These are phyloP conservation scores for Diorhabda elongata DNA, from an alignment of 1,140 invertebrate genomes.

Conservation along the genomic window DNA sequence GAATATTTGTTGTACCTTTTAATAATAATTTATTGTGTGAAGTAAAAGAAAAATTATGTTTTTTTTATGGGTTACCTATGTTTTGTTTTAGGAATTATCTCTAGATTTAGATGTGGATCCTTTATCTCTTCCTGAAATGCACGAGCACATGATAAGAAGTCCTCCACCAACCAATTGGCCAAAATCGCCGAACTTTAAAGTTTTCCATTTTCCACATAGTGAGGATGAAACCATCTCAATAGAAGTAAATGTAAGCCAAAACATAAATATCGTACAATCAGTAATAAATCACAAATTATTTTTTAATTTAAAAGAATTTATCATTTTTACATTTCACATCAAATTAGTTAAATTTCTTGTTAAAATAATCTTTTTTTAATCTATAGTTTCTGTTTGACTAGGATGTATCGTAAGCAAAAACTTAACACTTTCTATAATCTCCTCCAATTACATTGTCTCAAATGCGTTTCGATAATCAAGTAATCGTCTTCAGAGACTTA, in stretches of 20 bases:
- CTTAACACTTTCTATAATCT: no score
- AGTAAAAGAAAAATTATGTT: background rate
- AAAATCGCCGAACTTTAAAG: constrained; percentile 40
- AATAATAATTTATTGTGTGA: background rate
- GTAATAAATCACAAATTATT: no score
- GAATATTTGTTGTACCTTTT: no score
- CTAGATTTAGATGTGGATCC: constrained; percentile 63
- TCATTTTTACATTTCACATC: no score
- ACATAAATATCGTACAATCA: background rate
- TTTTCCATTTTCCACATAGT: constrained; percentile 42
- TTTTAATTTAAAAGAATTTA: no score
- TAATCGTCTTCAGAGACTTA: no score
- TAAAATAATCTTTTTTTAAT: no score
- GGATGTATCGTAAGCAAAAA: no score
- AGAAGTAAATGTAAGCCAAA: constrained; percentile 38
- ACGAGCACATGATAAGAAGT: constrained; percentile 76
- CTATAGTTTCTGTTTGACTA: no score
- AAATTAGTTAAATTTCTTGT: no score
- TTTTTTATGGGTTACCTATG: constrained; percentile 6
- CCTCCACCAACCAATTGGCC: constrained; percentile 67
- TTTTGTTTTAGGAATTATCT: constrained; percentile 58
- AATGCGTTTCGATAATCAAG: no score
- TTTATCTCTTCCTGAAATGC: constrained; percentile 69
- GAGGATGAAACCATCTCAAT: constrained; percentile 41
- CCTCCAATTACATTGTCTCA: no score